Percentiles rank a stretch among this genome's conserved stretches.
Evolutionary conservation across 1,140 invertebrate species (phyloP).

Genomic region (Drosophila virilis): DNA sequence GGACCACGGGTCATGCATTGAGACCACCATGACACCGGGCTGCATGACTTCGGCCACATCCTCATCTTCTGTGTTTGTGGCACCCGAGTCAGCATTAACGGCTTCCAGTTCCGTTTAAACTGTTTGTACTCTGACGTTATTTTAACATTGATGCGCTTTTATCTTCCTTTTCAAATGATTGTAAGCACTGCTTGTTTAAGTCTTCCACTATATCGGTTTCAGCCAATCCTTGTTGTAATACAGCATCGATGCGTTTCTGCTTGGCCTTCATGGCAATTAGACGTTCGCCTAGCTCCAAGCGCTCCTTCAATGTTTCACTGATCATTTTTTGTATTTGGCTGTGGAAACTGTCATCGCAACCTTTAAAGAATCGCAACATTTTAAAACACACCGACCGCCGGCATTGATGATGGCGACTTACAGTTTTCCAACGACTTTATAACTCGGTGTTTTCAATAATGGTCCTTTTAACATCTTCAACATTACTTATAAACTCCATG

Average conservation of each 20-base stretch:
- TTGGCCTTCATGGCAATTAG: slow-evolving; percentile 34
- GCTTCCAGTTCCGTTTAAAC: slow-evolving; percentile 22
- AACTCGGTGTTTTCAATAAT: slow-evolving; percentile 18
- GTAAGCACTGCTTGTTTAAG: slow-evolving; percentile 3
- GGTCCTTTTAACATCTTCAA: slow-evolving; percentile 16
- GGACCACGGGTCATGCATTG: slow-evolving; percentile 59
- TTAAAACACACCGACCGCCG: neutral
- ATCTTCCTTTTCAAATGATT: neutral
- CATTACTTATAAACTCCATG: slow-evolving; percentile 8
- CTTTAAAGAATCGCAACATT: neutral
- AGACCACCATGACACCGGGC: slow-evolving; percentile 21
- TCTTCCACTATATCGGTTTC: slow-evolving; percentile 34
- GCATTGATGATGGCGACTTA: neutral
- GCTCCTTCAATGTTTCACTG: slow-evolving; percentile 1
- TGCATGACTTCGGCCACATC: slow-evolving; percentile 14
- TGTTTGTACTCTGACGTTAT: slow-evolving; percentile 30
- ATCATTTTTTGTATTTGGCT: slow-evolving; percentile 6
- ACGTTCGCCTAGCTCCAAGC: slow-evolving; percentile 24
- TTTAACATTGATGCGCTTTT: slow-evolving; percentile 33
- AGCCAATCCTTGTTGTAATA: neutral
- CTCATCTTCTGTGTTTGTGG: slow-evolving; percentile 2
- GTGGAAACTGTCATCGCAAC: neutral
- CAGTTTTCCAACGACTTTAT: slow-evolving; percentile 26
- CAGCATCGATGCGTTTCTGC: slow-evolving; percentile 17
- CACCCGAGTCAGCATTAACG: neutral